Evolutionary conservation across 1,140 invertebrate species (phyloP), one percentile per base, ranked within the genome.

Genomic region (Microplitis demolitor): DNA sequence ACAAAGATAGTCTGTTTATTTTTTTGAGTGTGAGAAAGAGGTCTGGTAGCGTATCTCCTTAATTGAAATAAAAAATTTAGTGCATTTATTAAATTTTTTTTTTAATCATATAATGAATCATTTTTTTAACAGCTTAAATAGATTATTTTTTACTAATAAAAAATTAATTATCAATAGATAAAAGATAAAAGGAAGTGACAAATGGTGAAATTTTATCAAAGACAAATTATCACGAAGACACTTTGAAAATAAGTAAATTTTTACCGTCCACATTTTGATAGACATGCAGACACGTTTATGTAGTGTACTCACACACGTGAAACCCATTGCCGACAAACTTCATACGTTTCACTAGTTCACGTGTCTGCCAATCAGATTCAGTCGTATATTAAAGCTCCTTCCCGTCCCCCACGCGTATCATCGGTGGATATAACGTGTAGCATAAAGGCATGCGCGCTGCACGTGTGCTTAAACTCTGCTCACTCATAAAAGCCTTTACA

Each of bases 371-470:
- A 72, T 72, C 58, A 71, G 61, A 39, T 14, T 31, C 14, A 64
- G 16, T 71, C 45, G 69, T 9, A 11, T 71, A 71, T 71, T 71
- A 62, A 64, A 64, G 60, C 24, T 61, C 33, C 31, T 39, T 66
- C 71, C 63, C 62, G 71, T 53, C 54, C 63, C 63, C 64, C 63
- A 66, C 63, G 54, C 56, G 71, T 39, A 58, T 58, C 64, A 63
- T 45, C 39, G 6, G 11, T 45, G 39, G 6, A 45, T 11, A 11
- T 24, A 11, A 45, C 6, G 11, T 45, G 39, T 9, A 45, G 66
- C 74, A 72, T 72, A 75, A n/a, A 66, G 75, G 73, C 74, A 78
- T 78, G 78, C 77, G 74, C 69, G 73, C 24, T 78, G 77, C 77
- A 80, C 77, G 79, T 78, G 79, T 78, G 68, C 71, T 72, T 74